Evolutionary conservation across 2,888 invertebrate species (phyloP).

Genomic region (Oscheius sp.): DNA sequence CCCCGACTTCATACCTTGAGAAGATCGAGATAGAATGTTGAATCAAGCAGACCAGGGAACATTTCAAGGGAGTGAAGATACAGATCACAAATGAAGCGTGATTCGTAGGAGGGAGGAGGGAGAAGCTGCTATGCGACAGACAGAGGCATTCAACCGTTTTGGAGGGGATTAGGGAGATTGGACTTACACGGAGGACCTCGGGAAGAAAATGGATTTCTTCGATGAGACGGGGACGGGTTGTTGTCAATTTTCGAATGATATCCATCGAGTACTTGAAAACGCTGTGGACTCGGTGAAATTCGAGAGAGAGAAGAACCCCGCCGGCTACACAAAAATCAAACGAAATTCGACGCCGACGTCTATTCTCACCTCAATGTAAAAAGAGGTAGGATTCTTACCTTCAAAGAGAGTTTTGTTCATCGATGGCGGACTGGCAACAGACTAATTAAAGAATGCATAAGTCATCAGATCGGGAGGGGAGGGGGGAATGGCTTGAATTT

Average conservation of each 20-base stretch:
- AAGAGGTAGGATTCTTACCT: not conserved
- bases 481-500: not conserved
- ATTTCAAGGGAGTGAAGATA: not conserved
- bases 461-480: slow-evolving; percentile 11
- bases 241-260: slow-evolving; percentile 19
- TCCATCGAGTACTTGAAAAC: slow-evolving; percentile 9
- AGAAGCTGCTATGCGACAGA: not conserved
- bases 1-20: slow-evolving; percentile 7
- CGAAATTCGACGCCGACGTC: not conserved
- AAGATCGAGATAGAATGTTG: slow-evolving; percentile 12
- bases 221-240: not conserved
- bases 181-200: slow-evolving; percentile 5
- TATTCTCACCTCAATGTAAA: not conserved
- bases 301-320: not conserved
- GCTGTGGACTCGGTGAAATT: slow-evolving; percentile 19
- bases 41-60: not conserved
- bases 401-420: not conserved
- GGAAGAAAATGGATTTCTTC: slow-evolving; percentile 23
- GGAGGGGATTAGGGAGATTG: not conserved
- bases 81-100: not conserved
- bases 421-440: slow-evolving; percentile 4
- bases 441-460: slow-evolving; percentile 30
- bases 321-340: not conserved
- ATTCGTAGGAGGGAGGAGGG: not conserved
- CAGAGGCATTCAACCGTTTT: not conserved